Base-by-base conservation (phyloP, 1,140 invertebrate genomes). In the Drosophila sp. region DNA sequence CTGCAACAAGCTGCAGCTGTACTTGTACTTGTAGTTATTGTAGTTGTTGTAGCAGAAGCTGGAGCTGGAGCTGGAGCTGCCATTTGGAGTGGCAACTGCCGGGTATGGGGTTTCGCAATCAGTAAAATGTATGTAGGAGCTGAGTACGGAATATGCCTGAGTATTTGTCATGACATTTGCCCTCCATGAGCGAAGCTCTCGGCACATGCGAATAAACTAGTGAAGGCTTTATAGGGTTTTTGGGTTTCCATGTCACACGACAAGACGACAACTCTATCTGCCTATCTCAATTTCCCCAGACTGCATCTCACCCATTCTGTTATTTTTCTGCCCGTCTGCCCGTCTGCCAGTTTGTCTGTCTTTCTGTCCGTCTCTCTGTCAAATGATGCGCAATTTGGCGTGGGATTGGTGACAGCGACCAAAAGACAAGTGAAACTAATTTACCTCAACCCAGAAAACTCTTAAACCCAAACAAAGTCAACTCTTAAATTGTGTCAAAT, bases 401-500 rank as follows among this genome's bases (percentile, higher is more conserved):
- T 75, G 76, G 72, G 72, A 74, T 71, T 75, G 65, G 53, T 58
- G 27, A 21, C 27, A 8, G 61, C 51, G 50, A 57, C 34, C 34
- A 7, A 13, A 40, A 76, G 75, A 73, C 83, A 82, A 87, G 76
- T 79, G 83, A 79, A 89, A 83, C 83, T 89, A 82, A 87, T 87
- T 87, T 83, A 45, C 38, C 48, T 29, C 62, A 36, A 13, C 58
- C 16, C 72, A 61, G 25, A 59, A 73, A 79, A n/a, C n/a, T n/a
- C n/a, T n/a, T n/a, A n/a, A n/a, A n/a, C n/a, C 62, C 21, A 43
- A 43, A 70, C 53, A 71, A 40, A 71, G 45, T 71, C 67, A 54
- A 59, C 72, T 72, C 76, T 82, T 76, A 69, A 87, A 87, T 81
- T 87, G 74, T 87, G 82, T 79, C 82, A 87, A 89, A 87, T 71